These are phyloP conservation scores for Sebastes kiyomatsui DNA, from an alignment of 2,797 vertebrate species.

Conservation along the genomic window DNA sequence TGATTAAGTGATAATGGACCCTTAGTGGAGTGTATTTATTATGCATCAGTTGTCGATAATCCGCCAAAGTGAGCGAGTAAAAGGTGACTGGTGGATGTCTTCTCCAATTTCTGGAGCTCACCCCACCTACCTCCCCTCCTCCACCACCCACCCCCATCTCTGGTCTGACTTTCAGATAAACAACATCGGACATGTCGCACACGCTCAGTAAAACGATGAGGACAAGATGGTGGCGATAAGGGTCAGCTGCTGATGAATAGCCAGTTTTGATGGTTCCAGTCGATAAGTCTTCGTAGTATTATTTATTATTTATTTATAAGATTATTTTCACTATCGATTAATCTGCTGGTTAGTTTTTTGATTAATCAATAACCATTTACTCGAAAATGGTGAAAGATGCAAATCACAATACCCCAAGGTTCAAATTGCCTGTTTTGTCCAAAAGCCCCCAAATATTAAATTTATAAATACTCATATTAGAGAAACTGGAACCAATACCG, in stretches of 20 bases:
- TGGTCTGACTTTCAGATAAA: conserved; percentile 63
- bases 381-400: not conserved
- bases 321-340: not conserved
- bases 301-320: not conserved
- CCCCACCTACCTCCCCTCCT: not conserved
- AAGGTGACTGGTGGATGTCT: conserved; percentile 86
- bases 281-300: conserved; percentile 5
- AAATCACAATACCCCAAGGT: not conserved
- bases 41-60: conserved; percentile 90
- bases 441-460: not conserved
- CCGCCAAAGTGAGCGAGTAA: conserved; percentile 85
- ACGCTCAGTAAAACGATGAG: conserved; percentile 56
- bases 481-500: not conserved
- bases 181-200: conserved; percentile 69
- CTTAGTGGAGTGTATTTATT: conserved; percentile 91
- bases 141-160: not conserved
- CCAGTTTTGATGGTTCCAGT: conserved; percentile 20
- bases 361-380: not conserved
- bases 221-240: conserved; percentile 75
- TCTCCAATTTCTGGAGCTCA: conserved; percentile 80
- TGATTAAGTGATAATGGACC: conserved; percentile 90
- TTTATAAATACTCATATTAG: not conserved
- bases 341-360: not conserved
- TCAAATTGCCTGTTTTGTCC: not conserved
- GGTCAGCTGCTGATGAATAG: conserved; percentile 50